Percentiles rank a stretch among this genome's conserved stretches.
These are phyloP conservation scores for Andrena cerasifolii DNA, from an alignment of 1,140 invertebrate species.

Conservation along the genomic window DNA sequence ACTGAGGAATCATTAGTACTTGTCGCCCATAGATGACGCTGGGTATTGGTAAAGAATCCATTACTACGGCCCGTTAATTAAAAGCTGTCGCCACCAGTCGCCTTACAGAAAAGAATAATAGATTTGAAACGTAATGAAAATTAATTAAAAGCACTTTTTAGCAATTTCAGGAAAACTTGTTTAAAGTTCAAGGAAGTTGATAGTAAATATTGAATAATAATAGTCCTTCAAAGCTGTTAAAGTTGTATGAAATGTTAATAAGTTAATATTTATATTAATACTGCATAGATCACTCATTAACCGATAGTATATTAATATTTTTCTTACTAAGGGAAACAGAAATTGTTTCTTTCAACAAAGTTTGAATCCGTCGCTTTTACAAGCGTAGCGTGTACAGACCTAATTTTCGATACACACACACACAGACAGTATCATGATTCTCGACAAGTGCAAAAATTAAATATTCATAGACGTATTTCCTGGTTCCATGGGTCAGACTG, in stretches of 20 bases:
- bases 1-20: background rate
- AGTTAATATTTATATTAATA: background rate
- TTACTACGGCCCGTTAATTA: background rate
- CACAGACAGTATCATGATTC: background rate
- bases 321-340: too few species aligned
- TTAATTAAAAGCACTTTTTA: background rate
- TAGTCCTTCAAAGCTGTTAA: too few species aligned
- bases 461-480: background rate
- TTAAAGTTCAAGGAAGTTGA: background rate
- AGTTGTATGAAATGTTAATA: background rate
- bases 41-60: background rate
- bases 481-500: background rate
- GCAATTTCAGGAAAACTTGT: background rate
- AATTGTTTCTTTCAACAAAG: too few species aligned
- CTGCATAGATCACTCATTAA: background rate
- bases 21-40: background rate
- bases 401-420: background rate
- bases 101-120: background rate
- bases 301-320: too few species aligned
- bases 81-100: constrained; percentile 1
- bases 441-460: background rate
- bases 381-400: too few species aligned
- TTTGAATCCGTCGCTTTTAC: too few species aligned
- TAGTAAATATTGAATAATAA: background rate
- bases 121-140: background rate